Percentiles rank a stretch among this genome's conserved stretches.
phyloP scores from a whole-genome alignment of 2,113 vertebrate species.

The Lathamus discolor region DNA sequence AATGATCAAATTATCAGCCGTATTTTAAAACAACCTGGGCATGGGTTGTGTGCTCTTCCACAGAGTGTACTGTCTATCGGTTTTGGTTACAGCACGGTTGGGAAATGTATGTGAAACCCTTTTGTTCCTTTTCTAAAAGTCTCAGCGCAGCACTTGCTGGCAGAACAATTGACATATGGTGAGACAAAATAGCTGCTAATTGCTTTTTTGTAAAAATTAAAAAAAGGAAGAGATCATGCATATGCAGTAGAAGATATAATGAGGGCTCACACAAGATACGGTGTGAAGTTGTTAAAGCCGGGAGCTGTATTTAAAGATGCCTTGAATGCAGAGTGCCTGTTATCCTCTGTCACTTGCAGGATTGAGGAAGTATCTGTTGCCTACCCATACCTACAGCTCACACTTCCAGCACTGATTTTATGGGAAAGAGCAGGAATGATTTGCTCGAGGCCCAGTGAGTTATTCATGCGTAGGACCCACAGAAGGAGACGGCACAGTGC shows the following conservation, averaged over 20 bases:
- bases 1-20: slow-evolving; percentile 20
- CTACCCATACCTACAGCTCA: neutral
- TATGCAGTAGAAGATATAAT: slow-evolving; percentile 33
- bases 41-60: slow-evolving; percentile 1
- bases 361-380: neutral
- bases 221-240: neutral
- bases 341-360: neutral
- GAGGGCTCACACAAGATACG: neutral
- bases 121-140: slow-evolving; percentile 29
- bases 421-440: neutral
- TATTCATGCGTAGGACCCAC: neutral
- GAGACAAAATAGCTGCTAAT: slow-evolving; percentile 62
- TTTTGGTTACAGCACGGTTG: neutral
- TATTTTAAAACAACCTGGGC: neutral
- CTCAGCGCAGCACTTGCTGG: slow-evolving; percentile 47
- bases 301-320: slow-evolving; percentile 5
- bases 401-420: neutral
- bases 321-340: neutral
- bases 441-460: neutral
- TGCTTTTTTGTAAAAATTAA: neutral
- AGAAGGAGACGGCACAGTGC: neutral
- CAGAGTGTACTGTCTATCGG: neutral
- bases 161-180: slow-evolving; percentile 64
- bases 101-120: slow-evolving; percentile 32
- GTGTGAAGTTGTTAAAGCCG: slow-evolving; percentile 1